Base-by-base conservation (phyloP, 2,888 invertebrate genomes). In the Antheraea assamensis region DNA sequence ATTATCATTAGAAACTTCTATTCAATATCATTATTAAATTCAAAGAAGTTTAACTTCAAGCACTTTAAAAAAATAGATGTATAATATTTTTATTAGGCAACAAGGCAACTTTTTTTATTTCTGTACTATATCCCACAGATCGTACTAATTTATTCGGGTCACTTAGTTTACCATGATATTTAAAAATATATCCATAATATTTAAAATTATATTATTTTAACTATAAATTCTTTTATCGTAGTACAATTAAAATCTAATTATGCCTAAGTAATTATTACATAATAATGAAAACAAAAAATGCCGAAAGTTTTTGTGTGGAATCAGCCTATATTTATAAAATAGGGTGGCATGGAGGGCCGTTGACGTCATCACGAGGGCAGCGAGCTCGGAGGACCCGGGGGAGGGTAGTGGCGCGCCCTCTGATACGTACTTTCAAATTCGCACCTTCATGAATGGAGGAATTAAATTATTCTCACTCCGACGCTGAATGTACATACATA, bases 381-480 rank as follows among this genome's bases (percentile, higher is more conserved):
- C 81, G 81, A 79, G 83, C 78, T 77, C 75, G 71, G 78, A 82
- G 81, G 78, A 78, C 76, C 82, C 76, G 80, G 80, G 80, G 79
- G 78, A 74, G 78, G 82, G 76, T 75, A 79, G 80, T 81, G 88
- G 85, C 89, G 90, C 89, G 86, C 90, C 92, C 91, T 90, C 89
- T 88, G 83, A 86, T 92, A 94, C 93, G 93, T 92, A 92, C 93
- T 93, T 91, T 89, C 91, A 89, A 93, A 92, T 92, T 94, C 90
- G 89, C 92, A 92, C 92, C 92, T 91, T 89, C 87, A 92, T 93
- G 92, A 94, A 93, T 94, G 94, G 88, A 91, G 83, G 88, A 90
- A 92, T 91, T 88, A 91, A 90, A 91, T 92, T 92, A 92, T 90
- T 86, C 87, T 88, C 85, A 88, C 85, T 80, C 82, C 83, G 80